These are phyloP conservation scores for Stratiolaelaps scimitus DNA, from an alignment of 1,140 invertebrate genomes.

Conservation along the genomic window DNA sequence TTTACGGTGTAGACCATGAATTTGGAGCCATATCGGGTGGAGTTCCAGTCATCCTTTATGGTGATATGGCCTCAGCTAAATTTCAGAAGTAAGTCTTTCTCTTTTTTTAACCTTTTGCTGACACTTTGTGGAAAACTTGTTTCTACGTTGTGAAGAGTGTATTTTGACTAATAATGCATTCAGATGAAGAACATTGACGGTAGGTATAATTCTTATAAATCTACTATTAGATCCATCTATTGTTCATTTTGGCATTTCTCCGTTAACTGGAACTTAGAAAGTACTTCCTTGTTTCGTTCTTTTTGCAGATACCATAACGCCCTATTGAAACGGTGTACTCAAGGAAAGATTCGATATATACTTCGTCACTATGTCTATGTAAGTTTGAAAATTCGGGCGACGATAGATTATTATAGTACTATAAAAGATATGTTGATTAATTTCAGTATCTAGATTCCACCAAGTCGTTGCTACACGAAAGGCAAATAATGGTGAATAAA, in stretches of 20 bases:
- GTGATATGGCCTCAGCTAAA: constrained; percentile 58
- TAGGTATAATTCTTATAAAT: not conserved
- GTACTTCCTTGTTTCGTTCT: constrained; percentile 32
- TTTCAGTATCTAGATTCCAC: too few relatives aligned
- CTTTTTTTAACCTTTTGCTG: not conserved
- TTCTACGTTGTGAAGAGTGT: too few relatives aligned
- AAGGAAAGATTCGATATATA: constrained; percentile 65
- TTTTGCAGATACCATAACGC: constrained; percentile 61
- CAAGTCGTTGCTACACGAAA: too few relatives aligned
- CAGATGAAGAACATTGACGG: too few relatives aligned
- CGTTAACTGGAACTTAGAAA: too few relatives aligned
- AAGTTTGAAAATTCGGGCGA: constrained; percentile 11
- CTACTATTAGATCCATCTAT: not conserved
- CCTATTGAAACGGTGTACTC: constrained; percentile 53
- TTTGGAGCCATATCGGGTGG: constrained; percentile 50
- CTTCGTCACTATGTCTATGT: constrained; percentile 69
- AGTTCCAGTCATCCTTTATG: constrained; percentile 67
- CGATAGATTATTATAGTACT: constrained; percentile 26
- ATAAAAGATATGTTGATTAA: constrained; percentile 9
- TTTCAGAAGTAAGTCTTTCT: constrained; percentile 3
- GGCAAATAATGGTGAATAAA: too few relatives aligned
- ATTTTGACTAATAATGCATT: too few relatives aligned
- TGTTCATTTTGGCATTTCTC: too few relatives aligned
- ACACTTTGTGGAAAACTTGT: not conserved
- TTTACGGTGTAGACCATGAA: constrained; percentile 70